These are phyloP conservation scores for Drosophila persimilis DNA, from an alignment of 1,140 invertebrate species.

Conservation along the genomic window DNA sequence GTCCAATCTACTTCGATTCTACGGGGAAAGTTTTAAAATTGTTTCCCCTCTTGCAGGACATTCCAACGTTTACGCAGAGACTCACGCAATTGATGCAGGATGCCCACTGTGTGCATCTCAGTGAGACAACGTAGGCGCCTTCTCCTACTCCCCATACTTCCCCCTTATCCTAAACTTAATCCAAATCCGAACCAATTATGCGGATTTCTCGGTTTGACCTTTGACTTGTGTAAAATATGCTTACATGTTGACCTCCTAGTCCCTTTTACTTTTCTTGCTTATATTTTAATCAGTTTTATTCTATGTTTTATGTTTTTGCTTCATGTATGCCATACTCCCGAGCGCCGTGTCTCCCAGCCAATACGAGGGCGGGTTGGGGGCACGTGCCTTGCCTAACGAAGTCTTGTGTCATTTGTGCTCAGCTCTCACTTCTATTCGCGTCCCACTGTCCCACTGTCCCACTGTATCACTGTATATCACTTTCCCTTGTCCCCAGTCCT, in stretches of 20 bases:
- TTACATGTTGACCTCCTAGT: conserved; percentile 14
- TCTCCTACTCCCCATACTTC: not conserved
- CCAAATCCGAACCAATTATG: too few species aligned
- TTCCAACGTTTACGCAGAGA: conserved; percentile 83
- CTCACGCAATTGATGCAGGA: conserved; percentile 81
- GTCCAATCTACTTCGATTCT: too few species aligned
- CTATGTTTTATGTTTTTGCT: not conserved
- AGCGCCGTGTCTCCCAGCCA: not conserved
- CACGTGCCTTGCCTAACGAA: not conserved
- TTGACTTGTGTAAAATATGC: conserved; percentile 1
- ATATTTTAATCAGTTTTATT: conserved; percentile 12
- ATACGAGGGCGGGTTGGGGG: too few species aligned
- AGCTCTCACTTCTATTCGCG: not conserved
- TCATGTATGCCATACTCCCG: conserved; percentile 34
- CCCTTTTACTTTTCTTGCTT: conserved; percentile 1
- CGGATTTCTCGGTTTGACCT: not conserved
- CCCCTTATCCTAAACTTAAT: not conserved
- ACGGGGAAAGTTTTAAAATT: not conserved
- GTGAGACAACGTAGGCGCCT: conserved; percentile 67
- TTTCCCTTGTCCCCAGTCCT: not conserved
- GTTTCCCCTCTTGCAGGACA: conserved; percentile 65
- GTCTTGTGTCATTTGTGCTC: conserved; percentile 20
- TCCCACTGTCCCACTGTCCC: not conserved
- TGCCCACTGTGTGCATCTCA: conserved; percentile 76
- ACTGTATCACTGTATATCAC: too few species aligned